A percentile compares a stretch with the other conserved stretches of the same genome.
These are phyloP conservation scores for Elymnias hypermnestra DNA, from an alignment of 1,140 invertebrate genomes.

Conservation along the genomic window DNA sequence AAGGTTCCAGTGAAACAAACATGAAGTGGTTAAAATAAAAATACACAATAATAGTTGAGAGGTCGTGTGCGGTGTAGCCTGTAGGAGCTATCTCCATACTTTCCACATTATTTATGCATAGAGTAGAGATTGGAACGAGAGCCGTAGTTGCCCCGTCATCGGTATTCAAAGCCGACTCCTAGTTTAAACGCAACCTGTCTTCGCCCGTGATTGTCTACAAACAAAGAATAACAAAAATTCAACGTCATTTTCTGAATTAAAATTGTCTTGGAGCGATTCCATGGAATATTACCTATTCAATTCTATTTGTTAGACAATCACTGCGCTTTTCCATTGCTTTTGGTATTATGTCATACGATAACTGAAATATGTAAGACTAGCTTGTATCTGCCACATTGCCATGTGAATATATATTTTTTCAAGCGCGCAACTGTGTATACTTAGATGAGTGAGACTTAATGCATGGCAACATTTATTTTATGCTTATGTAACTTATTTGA, in stretches of 20 bases:
- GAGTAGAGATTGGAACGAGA: constrained; percentile 70
- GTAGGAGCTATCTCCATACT: constrained; percentile 56
- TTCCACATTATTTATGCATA: constrained; percentile 75
- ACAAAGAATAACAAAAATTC: constrained; percentile 39
- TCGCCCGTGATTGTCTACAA: constrained; percentile 47
- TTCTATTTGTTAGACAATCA: constrained; percentile 11
- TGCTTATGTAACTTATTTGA: too few species aligned
- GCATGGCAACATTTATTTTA: too few species aligned
- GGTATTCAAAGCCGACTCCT: constrained; percentile 55
- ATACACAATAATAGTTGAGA: constrained; percentile 58
- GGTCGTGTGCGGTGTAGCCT: constrained; percentile 46
- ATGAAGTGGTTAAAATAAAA: constrained; percentile 57
- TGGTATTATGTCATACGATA: too few species aligned
- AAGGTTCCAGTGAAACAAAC: constrained; percentile 32
- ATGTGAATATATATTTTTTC: too few species aligned
- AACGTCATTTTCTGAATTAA: constrained; percentile 28
- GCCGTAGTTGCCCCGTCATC: constrained; percentile 58
- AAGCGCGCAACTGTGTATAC: too few species aligned
- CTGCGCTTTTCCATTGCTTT: constrained; percentile 8
- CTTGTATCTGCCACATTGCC: too few species aligned
- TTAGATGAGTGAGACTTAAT: too few species aligned
- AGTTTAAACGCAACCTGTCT: constrained; percentile 51
- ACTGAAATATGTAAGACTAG: too few species aligned
- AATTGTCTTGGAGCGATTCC: constrained; percentile 16
- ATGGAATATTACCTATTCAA: constrained; percentile 10